Evolutionary conservation across 2,113 vertebrate genomes (phyloP).

Genomic region (Hippocampus abdominalis): DNA sequence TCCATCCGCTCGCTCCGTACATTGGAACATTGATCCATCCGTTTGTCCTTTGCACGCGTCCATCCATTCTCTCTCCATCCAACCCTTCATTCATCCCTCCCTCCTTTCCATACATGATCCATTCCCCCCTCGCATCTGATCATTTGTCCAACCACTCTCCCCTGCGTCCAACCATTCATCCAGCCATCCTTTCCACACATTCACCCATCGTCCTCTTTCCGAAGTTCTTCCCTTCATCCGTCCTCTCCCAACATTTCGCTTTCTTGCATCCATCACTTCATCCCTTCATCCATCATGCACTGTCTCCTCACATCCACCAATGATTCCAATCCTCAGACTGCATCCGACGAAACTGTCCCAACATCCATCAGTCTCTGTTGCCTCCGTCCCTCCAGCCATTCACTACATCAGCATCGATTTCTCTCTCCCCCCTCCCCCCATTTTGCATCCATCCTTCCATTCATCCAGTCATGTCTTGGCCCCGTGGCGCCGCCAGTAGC

Average conservation of each 20-base stretch:
- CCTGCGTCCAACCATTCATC: no score
- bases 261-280: background rate
- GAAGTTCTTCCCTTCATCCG: background rate
- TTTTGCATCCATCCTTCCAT: constrained; percentile 3
- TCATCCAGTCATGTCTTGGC: background rate
- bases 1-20: background rate
- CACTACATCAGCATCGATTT: background rate
- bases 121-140: background rate
- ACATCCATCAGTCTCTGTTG: background rate
- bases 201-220: no score
- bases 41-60: background rate
- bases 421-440: background rate
- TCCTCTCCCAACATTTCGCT: background rate
- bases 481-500: background rate
- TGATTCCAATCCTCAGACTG: background rate
- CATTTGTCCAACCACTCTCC: background rate
- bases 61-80: background rate
- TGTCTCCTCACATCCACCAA: background rate
- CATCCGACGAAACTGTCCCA: background rate
- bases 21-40: background rate
- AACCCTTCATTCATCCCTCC: background rate
- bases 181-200: background rate
- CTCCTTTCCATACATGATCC: background rate
- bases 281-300: background rate
- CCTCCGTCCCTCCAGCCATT: background rate